phyloP scores from a whole-genome alignment of 2,113 vertebrate genomes.

The Takifugu flavidus region DNA sequence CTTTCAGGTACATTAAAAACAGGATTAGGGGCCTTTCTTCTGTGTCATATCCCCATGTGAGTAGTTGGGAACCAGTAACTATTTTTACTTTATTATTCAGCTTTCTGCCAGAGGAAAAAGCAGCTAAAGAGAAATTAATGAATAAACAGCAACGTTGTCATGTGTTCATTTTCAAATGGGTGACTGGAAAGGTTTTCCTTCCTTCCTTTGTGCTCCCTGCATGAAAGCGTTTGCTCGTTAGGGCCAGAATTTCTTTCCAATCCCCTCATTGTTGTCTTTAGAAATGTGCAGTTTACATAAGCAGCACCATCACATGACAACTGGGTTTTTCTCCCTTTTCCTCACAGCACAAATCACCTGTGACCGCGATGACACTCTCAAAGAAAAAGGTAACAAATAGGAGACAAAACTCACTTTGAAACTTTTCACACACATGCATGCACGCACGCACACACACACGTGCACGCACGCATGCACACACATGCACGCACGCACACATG shows the following conservation, averaged over 20 bases:
- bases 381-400: slow-evolving; percentile 76
- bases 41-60: too few species aligned
- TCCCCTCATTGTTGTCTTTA: background rate
- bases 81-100: too few species aligned
- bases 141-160: background rate
- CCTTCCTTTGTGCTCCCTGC: too few species aligned
- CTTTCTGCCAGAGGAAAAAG: too few species aligned
- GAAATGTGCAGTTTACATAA: background rate
- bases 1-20: slow-evolving; percentile 69
- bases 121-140: too few species aligned
- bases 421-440: slow-evolving; percentile 23
- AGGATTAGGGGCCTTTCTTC: background rate
- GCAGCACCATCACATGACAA: background rate
- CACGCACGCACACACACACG: slow-evolving; percentile 15
- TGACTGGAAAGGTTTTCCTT: too few species aligned
- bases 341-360: slow-evolving; percentile 75
- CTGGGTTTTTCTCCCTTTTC: slow-evolving; percentile 24
- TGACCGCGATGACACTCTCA: slow-evolving; percentile 78
- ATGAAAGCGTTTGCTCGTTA: too few species aligned
- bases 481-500: slow-evolving; percentile 3
- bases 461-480: slow-evolving; percentile 16
- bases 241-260: too few species aligned
- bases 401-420: slow-evolving; percentile 31
- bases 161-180: background rate
- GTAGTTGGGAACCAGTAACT: too few species aligned